Evolutionary conservation across 2,888 invertebrate species (phyloP).

Genomic region (Rutpela maculata): DNA sequence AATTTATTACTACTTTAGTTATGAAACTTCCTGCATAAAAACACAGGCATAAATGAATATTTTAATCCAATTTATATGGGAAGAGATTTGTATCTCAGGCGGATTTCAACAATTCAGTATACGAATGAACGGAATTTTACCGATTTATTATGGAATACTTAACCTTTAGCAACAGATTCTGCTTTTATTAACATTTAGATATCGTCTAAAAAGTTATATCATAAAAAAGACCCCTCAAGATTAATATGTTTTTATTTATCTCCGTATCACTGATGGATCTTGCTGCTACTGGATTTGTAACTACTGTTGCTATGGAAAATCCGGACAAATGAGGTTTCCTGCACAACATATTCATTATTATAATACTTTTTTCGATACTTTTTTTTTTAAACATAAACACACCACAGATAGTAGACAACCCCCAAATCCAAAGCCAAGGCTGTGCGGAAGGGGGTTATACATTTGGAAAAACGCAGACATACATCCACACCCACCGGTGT

Average conservation of each 20-base stretch:
- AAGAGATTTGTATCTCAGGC: background rate
- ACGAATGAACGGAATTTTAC: slow-evolving; percentile 15
- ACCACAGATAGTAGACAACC: no score
- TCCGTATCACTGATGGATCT: background rate
- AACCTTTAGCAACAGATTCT: slow-evolving; percentile 14
- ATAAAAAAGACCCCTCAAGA: background rate
- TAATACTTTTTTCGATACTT: no score
- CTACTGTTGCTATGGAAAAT: no score
- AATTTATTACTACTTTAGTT: background rate
- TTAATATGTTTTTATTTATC: background rate
- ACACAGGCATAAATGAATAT: background rate
- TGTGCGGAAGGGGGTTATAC: no score
- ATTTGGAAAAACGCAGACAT: no score
- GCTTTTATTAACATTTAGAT: slow-evolving; percentile 16
- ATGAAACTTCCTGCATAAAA: background rate
- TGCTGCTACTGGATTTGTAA: background rate
- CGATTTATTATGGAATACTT: slow-evolving; percentile 1
- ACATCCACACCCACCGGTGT: no score
- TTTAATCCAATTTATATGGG: slow-evolving; percentile 1
- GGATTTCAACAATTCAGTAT: background rate
- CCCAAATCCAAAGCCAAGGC: no score
- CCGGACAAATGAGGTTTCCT: background rate
- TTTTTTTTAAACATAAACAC: no score
- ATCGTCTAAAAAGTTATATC: background rate
- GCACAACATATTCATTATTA: background rate